Percentiles rank a stretch among this genome's conserved stretches.
phyloP scores from a whole-genome alignment of 2,113 vertebrate genomes.

The Campylorhamphus procurvoides region DNA sequence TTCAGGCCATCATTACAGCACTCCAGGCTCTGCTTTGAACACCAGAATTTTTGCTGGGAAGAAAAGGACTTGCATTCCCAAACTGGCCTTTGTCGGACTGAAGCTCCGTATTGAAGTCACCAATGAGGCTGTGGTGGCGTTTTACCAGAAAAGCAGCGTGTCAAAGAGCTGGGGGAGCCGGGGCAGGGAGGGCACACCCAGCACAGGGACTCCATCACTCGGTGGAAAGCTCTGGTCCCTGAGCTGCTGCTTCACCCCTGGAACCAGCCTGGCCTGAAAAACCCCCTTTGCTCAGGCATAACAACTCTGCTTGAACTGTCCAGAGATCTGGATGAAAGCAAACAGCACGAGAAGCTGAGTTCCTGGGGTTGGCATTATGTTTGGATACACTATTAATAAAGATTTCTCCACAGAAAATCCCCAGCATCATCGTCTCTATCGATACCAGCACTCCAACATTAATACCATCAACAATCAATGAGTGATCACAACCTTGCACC shows the following conservation, averaged over 20 bases:
- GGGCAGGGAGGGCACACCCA: rapidly evolving
- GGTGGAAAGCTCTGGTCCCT: not conserved
- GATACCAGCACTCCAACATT: not conserved
- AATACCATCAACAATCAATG: constrained; percentile 35
- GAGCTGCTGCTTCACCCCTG: not conserved
- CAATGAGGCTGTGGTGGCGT: not conserved
- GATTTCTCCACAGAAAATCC: constrained; percentile 39
- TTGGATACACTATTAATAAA: constrained; percentile 46
- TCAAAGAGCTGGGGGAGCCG: not conserved
- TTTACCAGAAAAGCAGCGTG: not conserved
- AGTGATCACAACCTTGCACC: constrained; percentile 19
- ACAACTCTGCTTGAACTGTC: constrained; percentile 6
- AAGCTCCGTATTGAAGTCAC: not conserved
- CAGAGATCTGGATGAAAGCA: constrained; percentile 15
- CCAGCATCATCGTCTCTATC: not conserved
- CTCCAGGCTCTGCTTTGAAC: not conserved
- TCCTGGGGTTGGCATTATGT: constrained; percentile 36
- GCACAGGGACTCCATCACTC: rapidly evolving
- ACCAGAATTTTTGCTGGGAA: not conserved
- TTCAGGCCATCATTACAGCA: not conserved
- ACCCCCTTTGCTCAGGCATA: not conserved
- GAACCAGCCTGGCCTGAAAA: not conserved
- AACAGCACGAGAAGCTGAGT: not conserved
- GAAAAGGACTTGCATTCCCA: not conserved
- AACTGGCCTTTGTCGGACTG: not conserved